These are phyloP conservation scores for Pygathrix nemaeus DNA, from an alignment of 2,113 vertebrate species.

Conservation along the genomic window DNA sequence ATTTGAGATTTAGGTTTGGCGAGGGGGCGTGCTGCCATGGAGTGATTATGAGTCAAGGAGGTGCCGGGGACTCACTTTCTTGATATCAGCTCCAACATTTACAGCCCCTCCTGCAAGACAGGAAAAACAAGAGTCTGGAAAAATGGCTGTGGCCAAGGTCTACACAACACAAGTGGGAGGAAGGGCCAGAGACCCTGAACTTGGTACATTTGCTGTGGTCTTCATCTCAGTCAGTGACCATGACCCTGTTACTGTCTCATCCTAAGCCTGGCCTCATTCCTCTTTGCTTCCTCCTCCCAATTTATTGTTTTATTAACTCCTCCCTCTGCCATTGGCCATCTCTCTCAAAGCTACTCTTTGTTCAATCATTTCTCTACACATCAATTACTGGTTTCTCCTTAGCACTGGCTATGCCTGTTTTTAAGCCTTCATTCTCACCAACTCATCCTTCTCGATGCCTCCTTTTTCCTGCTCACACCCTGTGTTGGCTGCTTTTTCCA, in stretches of 20 bases:
- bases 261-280: background rate
- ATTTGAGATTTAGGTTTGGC: background rate
- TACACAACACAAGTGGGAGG: background rate
- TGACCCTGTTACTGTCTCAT: background rate
- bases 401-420: background rate
- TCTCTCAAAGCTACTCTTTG: background rate
- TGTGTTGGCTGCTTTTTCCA: background rate
- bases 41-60: background rate
- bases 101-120: slow-evolving; percentile 60
- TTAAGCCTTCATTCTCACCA: background rate
- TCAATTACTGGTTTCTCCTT: background rate
- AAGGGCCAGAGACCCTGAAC: background rate
- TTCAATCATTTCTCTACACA: background rate
- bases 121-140: slow-evolving; percentile 10
- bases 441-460: background rate
- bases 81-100: slow-evolving; percentile 59
- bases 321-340: background rate
- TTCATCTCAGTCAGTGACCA: background rate
- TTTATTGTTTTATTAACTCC: background rate
- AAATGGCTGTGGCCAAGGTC: background rate
- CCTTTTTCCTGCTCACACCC: background rate
- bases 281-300: background rate
- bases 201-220: background rate
- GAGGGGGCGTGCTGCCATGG: background rate
- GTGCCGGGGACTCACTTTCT: slow-evolving; percentile 71